Evolutionary conservation across 1,140 invertebrate genomes (phyloP).

Genomic region (Acromyrmex echinatior): DNA sequence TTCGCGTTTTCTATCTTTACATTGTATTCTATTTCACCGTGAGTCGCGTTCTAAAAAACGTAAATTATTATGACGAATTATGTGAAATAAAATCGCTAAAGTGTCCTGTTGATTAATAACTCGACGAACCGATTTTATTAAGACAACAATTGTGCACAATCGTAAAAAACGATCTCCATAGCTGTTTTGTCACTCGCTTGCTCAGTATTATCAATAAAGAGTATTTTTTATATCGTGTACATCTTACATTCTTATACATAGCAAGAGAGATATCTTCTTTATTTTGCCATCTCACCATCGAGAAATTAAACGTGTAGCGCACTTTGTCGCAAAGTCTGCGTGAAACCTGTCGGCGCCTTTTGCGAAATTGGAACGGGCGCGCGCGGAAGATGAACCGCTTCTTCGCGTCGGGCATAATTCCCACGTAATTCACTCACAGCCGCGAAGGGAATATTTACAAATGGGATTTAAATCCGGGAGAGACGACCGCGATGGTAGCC

Average conservation of each 20-base stretch:
- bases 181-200: neutral
- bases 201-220: neutral
- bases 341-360: neutral
- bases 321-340: slow-evolving; percentile 10
- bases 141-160: neutral
- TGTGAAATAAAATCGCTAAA: neutral
- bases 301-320: slow-evolving; percentile 9
- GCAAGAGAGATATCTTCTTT: neutral
- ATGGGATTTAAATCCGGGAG: slow-evolving; percentile 74
- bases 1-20: neutral
- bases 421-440: slow-evolving; percentile 64
- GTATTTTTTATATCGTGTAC: neutral
- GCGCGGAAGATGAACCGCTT: slow-evolving; percentile 51
- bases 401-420: slow-evolving; percentile 59
- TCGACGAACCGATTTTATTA: neutral
- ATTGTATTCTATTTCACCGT: neutral
- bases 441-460: slow-evolving; percentile 58
- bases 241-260: neutral
- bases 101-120: neutral
- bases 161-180: neutral
- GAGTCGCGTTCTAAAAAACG: neutral
- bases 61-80: slow-evolving; percentile 1
- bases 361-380: slow-evolving; percentile 22
- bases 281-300: slow-evolving; percentile 1
- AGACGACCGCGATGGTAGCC: slow-evolving; percentile 59